Conservation (phyloP, 2,797 vertebrate species). For the Gorsachius magnificus region DNA sequence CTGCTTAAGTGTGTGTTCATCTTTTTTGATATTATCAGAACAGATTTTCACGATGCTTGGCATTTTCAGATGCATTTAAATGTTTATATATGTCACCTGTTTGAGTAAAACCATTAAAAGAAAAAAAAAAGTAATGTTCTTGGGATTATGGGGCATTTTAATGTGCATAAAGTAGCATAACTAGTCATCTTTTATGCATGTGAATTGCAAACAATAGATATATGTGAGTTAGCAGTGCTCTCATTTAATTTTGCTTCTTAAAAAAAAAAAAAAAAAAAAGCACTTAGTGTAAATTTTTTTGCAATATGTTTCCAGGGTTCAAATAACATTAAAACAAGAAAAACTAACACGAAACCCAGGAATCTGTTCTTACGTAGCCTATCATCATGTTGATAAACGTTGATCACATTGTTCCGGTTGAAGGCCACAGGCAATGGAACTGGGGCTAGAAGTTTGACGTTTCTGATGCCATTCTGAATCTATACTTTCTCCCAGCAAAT, state of each 20-base stretch:
- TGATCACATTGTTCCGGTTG: background rate
- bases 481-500: background rate
- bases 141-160: background rate
- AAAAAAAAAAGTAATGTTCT: background rate
- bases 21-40: background rate
- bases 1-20: background rate
- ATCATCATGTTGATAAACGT: fast-evolving
- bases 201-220: background rate
- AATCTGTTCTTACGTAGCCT: background rate
- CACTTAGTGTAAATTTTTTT: background rate
- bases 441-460: background rate
- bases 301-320: background rate
- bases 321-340: background rate
- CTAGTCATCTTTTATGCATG: background rate
- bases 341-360: background rate
- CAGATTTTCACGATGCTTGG: background rate
- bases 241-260: background rate
- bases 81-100: background rate
- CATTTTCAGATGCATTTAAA: background rate
- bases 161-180: background rate
- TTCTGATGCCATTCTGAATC: background rate
- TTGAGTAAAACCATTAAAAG: background rate
- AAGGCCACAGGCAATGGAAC: background rate
- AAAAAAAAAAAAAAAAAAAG: too few species aligned
- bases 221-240: background rate